A percentile compares a stretch with the other conserved stretches of the same genome.
Evolutionary conservation across 2,113 vertebrate genomes (phyloP).

Genomic region (Morphnarchus princeps): DNA sequence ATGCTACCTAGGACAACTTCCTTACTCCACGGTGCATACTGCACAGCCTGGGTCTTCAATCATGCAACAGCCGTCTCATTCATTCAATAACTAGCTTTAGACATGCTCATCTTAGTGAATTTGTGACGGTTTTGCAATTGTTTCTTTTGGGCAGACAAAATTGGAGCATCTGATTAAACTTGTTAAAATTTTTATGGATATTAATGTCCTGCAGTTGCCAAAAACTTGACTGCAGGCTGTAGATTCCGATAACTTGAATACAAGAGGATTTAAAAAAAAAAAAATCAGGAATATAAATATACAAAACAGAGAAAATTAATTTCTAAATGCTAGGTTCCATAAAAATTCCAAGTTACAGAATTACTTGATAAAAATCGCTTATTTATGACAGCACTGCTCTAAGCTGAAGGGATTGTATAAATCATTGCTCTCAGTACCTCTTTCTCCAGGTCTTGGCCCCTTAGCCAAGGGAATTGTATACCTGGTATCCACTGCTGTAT

Average conservation of each 20-base stretch:
- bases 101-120: not conserved
- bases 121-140: not conserved
- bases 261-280: not conserved
- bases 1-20: not conserved
- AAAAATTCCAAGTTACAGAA: not conserved
- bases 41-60: not conserved
- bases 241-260: not conserved
- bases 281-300: not conserved
- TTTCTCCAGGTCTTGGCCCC: not conserved
- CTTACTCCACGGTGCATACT: not conserved
- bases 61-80: not conserved
- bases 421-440: not conserved
- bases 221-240: not conserved
- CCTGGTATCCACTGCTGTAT: not conserved
- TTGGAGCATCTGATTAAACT: not conserved
- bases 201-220: not conserved
- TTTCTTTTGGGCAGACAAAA: not conserved
- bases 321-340: not conserved
- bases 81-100: not conserved
- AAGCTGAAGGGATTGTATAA: not conserved
- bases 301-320: not conserved
- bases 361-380: not conserved
- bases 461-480: not conserved
- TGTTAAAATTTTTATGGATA: not conserved
- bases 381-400: not conserved